Base-by-base conservation (phyloP, 2,797 vertebrate genomes). In the Onychomys arenicola region DNA sequence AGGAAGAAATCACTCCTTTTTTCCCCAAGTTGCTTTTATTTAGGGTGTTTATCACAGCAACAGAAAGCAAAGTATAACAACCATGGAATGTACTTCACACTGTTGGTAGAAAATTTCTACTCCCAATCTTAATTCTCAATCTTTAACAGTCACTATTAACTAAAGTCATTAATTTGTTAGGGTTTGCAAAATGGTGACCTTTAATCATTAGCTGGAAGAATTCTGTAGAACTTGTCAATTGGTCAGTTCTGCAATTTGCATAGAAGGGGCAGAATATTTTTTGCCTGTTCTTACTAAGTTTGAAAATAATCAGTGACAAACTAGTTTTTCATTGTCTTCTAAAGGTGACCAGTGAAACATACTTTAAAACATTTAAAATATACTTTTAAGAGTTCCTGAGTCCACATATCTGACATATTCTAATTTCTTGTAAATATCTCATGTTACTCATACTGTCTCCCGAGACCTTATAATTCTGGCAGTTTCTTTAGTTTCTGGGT, bases 131-230 rank as follows among this genome's bases (percentile, higher is more conserved):
- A 61, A 86, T 49, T 95, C 67, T 86, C 84, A 77, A 67, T 85
- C 52, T 92, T 82, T 55, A 86, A 63, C n/a, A 78, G 59, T 90
- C 34, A 93, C 25, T n/a, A n/a, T n/a, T n/a, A n/a, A 88, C 61
- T 73, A 59, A 23, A 90, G 29, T 75, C 40, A 91, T 59, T 94
- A 90, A 82, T 82, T 92, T 88, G 84, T 81, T 69, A 94, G 63
- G 32, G 32, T 14, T 85, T 49, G 43, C 11, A 85, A 85, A 85
- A 75, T 43, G 73, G 40, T 43, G 17, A 69, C 19, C 46, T 89
- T 78, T 92, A 82, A 59, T 92, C 59, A 87, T 63, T 90, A 69
- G 27, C 61, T 90, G 5, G n/a, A 83, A 82, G 34, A 84, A 84
- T 90, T 90, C 46, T 90, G 52, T 77, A 94, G 85, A 77, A 89